Evolutionary conservation across 2,113 vertebrate genomes (phyloP), one percentile per base, ranked within the genome.

Genomic region (Eptesicus fuscus): DNA sequence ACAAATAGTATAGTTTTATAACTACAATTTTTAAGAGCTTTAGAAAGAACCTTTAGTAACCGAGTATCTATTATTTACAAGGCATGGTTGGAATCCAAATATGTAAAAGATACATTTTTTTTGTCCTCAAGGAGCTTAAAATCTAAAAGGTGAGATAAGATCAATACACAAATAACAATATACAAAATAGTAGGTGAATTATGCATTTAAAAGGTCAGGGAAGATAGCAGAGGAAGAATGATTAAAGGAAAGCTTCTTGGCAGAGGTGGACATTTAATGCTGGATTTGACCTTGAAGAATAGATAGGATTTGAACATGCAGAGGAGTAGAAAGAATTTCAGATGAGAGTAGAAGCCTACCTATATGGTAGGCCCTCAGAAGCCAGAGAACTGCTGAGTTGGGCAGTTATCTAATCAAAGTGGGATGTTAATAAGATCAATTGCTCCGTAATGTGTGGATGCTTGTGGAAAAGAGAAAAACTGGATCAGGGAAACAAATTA

Each of bases 91-190:
- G 51, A 93, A 82, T 84, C 85, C 10, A 77, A 83, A 94, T 77
- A 83, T 76, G 35, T 82, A 83, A 95, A 92, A 44, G 14, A 83
- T 69, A 67, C 20, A 61, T 23, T 42, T 65, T 23, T 63, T 74
- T 77, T 87, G 40, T 44, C 86, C 67, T 93, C 69, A 93, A 56
- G 56, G 44, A 91, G 11, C 20, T 82, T 90, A 95, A 95, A 88
- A 88, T 56, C 9, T 83, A 91, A 91, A 32, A 96, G 44, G 23
- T 74, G 70, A 85, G 16, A 30, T 49, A 95, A 92, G 42, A 80
- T 47, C 7, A 4, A 71, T 25, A 80, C 16, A 80, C 76, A 92
- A 87, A 61, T 70, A 76, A 53, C 42, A 84, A 71, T 70, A 85
- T 51, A 85, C 7, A 65, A 96, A 96, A 88, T 4, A 71, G 56